Evolutionary conservation across 1,140 invertebrate genomes (phyloP).

Genomic region (Aplysia californica): DNA sequence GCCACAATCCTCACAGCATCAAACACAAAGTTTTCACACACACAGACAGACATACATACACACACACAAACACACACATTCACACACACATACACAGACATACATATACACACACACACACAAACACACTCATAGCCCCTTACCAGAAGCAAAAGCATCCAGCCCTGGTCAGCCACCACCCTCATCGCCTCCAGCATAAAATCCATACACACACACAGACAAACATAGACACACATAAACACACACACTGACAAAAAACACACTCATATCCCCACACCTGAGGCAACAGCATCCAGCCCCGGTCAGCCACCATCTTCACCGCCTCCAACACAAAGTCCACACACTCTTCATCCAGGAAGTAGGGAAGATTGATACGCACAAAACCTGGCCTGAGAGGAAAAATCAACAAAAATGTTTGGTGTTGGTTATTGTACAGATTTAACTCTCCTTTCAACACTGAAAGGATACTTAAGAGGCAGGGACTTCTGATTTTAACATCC

Average conservation of each 20-base stretch:
- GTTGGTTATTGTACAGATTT: no score
- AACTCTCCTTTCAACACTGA: no score
- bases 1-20: constrained; percentile 89
- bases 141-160: constrained; percentile 85
- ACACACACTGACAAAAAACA: no score
- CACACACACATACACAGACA: no score
- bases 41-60: no score
- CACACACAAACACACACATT: no score
- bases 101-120: no score
- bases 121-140: no score
- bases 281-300: constrained; percentile 90
- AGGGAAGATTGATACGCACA: constrained; percentile 85
- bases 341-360: constrained; percentile 84
- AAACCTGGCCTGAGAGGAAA: constrained; percentile 79
- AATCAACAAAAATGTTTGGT: no score
- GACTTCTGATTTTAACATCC: not conserved
- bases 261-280: no score
- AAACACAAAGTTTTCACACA: constrained; percentile 85
- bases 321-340: constrained; percentile 84
- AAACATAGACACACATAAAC: no score
- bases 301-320: constrained; percentile 86
- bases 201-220: constrained; percentile 77
- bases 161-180: constrained; percentile 88
- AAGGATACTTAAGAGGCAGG: not conserved
- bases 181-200: constrained; percentile 87